Base-by-base conservation (phyloP, 1,140 invertebrate species). In the Helicoverpa armigera region DNA sequence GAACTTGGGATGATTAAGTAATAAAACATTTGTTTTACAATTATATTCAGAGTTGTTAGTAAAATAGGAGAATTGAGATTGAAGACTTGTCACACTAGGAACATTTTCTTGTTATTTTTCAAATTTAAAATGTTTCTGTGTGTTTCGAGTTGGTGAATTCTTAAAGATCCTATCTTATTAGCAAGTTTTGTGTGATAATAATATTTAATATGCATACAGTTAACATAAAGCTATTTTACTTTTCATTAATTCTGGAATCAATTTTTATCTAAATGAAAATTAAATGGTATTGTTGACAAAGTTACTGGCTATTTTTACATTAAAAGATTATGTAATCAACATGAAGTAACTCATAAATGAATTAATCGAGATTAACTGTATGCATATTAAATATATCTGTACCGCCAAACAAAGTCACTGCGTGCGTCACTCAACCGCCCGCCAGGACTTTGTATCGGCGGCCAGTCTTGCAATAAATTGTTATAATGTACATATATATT, bases 401-500 rank as follows among this genome's bases (percentile, higher is more conserved):
- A 23, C 48, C 43, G 13, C 50, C 2, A n/a, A 29, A 31, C 69
- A 54, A 70, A 29, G 18, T 70, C 50, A 54, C 23, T 31, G 69
- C 65, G n/a, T 12, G 43, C 43, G n/a, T 5, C 12, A 1, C 16
- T 5, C 0, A 5, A 23, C 9, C 16, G 1, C n/a, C 5, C 35
- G 65, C 65, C 18, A 43, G 51, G 18, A 69, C 65, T 50, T 69
- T 51, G 43, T 13, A 2, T 3, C 43, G 31, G 65, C 43, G 65
- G 43, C 43, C 10, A 61, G 35, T 48, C 14, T 51, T 50, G 12
- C 67, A 70, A 70, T 72, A 31, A 43, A 43, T 43, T 43, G 35
- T 23, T 50, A 70, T 54, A 51, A n/a, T 72, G 50, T 72, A 23
- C 23, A 23, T 23, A 72, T 53, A 54, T 72, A 72, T 54, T 72